Conservation (phyloP, 2,888 invertebrate species). For the Himalopsyche anomala region DNA sequence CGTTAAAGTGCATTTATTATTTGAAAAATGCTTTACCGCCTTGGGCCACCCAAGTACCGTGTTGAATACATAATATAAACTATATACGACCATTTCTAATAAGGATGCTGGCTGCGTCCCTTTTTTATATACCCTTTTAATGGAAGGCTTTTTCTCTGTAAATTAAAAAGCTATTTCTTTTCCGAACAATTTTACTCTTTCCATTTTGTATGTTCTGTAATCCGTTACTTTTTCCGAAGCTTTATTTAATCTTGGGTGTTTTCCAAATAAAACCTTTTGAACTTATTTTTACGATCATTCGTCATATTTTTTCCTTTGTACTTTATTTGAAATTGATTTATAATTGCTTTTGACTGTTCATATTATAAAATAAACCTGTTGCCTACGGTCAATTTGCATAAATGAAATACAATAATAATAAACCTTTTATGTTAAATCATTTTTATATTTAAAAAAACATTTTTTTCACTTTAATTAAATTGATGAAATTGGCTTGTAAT, state of each 20-base stretch:
- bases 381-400: too few species aligned
- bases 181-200: constrained; percentile 26
- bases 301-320: not conserved
- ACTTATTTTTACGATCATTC: not conserved
- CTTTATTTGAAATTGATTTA: not conserved
- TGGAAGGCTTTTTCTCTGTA: constrained; percentile 46
- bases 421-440: too few species aligned
- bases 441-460: too few species aligned
- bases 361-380: too few species aligned
- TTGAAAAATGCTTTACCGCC: constrained; percentile 9
- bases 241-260: constrained; percentile 28
- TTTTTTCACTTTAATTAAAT: too few species aligned
- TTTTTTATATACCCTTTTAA: constrained; percentile 52
- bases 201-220: constrained; percentile 1
- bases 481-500: too few species aligned
- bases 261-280: constrained; percentile 12
- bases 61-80: constrained; percentile 39
- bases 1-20: constrained; percentile 30
- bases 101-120: constrained; percentile 50
- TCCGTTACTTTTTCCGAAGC: constrained; percentile 35
- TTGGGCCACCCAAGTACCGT: constrained; percentile 3
- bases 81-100: constrained; percentile 41
- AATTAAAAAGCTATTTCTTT: constrained; percentile 54
- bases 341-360: too few species aligned
- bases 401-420: too few species aligned